Evolutionary conservation across 1,140 invertebrate species (phyloP).

Genomic region (Pomacea maculata): DNA sequence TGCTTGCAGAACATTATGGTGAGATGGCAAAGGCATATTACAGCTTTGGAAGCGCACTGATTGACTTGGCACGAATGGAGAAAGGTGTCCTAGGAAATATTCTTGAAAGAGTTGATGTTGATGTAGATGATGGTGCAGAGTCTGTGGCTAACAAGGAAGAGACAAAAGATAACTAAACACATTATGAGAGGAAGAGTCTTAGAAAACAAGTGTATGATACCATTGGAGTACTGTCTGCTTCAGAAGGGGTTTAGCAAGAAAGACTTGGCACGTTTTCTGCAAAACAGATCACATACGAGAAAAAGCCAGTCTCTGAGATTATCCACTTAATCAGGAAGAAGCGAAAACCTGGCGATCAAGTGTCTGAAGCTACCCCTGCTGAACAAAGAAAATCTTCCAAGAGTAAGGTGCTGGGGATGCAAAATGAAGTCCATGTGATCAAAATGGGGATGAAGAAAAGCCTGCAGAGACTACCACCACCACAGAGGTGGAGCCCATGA

Average conservation of each 20-base stretch:
- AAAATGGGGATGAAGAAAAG: background rate
- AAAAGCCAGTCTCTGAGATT: slow-evolving; percentile 16
- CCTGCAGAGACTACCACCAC: no score
- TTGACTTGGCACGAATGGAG: slow-evolving; percentile 83
- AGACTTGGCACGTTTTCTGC: no score
- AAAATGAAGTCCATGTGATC: background rate
- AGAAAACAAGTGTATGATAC: slow-evolving; percentile 21
- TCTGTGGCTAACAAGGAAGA: slow-evolving; percentile 46
- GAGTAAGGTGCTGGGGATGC: slow-evolving; percentile 41
- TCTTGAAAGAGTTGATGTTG: slow-evolving; percentile 67
- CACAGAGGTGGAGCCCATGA: no score
- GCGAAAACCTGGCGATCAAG: slow-evolving; percentile 46
- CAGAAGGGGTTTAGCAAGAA: slow-evolving; percentile 36
- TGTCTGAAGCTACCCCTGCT: slow-evolving; percentile 21
- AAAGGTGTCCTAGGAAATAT: slow-evolving; percentile 80
- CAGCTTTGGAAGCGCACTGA: slow-evolving; percentile 79
- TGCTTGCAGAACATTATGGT: no score
- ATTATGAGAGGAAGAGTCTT: slow-evolving; percentile 28
- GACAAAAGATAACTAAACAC: slow-evolving; percentile 33
- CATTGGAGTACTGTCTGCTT: slow-evolving; percentile 28
- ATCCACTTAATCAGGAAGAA: no score
- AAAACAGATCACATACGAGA: slow-evolving; percentile 16
- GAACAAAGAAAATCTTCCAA: slow-evolving; percentile 53
- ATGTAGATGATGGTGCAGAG: slow-evolving; percentile 46
- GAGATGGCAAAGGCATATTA: slow-evolving; percentile 85